Percentiles rank a stretch among this genome's conserved stretches.
Conservation (phyloP, 1,140 invertebrate species). For the Wasmannia auropunctata region DNA sequence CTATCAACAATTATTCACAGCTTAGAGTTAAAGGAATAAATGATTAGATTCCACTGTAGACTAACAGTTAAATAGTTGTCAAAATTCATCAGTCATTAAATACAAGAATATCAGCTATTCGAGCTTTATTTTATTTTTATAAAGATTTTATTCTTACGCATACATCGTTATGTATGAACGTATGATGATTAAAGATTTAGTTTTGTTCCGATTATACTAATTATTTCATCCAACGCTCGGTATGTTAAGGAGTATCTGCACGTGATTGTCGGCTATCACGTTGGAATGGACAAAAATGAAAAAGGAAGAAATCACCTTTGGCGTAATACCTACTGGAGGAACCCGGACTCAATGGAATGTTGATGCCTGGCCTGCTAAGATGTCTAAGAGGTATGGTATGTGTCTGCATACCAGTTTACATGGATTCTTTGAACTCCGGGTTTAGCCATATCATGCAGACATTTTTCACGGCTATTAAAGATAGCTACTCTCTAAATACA, state of each 20-base stretch:
- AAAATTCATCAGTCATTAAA: background rate
- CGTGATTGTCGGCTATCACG: background rate
- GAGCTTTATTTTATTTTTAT: background rate
- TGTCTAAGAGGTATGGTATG: constrained; percentile 78
- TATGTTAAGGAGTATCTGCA: background rate
- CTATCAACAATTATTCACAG: background rate
- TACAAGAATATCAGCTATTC: background rate
- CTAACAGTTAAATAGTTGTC: background rate
- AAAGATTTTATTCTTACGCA: background rate
- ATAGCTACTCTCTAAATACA: background rate
- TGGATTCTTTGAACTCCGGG: constrained; percentile 32
- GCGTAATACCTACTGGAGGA: constrained; percentile 41
- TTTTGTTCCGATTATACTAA: background rate
- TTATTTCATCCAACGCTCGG: background rate
- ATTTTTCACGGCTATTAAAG: constrained; percentile 2
- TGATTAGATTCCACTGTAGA: background rate
- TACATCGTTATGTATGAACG: background rate
- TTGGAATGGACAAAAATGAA: constrained; percentile 33
- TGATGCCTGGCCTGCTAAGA: too few relatives aligned
- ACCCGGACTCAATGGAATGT: constrained; percentile 73
- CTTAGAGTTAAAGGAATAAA: background rate
- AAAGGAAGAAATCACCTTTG: constrained; percentile 58
- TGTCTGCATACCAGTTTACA: constrained; percentile 69
- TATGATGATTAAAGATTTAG: background rate
- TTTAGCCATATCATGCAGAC: constrained; percentile 5